Conservation (phyloP, 2,113 vertebrate genomes). For the Australoheros scitulus region DNA sequence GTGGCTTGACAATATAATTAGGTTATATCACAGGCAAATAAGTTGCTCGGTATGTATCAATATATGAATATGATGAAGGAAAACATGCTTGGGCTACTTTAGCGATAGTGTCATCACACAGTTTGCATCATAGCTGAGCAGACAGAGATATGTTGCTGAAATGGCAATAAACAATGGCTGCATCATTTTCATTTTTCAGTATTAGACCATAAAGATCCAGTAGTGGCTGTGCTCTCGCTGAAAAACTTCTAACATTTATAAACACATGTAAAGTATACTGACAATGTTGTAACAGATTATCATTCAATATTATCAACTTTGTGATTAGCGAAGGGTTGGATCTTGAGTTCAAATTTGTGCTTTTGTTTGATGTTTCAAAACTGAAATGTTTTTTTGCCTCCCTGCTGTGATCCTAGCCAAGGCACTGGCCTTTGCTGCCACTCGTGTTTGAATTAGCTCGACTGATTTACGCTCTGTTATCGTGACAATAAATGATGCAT, state of each 20-base stretch:
- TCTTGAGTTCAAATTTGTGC: neutral
- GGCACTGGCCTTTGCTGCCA: neutral
- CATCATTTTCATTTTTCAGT: neutral
- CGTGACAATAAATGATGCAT: neutral
- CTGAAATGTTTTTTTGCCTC: neutral
- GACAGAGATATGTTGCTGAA: neutral
- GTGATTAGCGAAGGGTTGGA: neutral
- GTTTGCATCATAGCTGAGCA: neutral
- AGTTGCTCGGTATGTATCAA: neutral
- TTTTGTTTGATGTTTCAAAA: too few relatives aligned
- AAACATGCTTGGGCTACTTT: neutral
- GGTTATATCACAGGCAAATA: neutral
- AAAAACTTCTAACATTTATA: neutral
- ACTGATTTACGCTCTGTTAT: neutral
- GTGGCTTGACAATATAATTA: too few relatives aligned
- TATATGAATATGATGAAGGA: neutral
- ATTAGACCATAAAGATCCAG: neutral
- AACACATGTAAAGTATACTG: neutral
- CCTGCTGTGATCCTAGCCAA: neutral
- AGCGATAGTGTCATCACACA: neutral
- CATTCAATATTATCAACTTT: neutral
- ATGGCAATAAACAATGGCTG: neutral
- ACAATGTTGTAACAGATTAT: neutral
- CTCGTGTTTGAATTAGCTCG: conserved; percentile 1
- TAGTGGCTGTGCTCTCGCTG: neutral